Evolutionary conservation across 2,888 invertebrate genomes (phyloP), one percentile per base, ranked within the genome.

Genomic region (Meiosimyza platycephala): DNA sequence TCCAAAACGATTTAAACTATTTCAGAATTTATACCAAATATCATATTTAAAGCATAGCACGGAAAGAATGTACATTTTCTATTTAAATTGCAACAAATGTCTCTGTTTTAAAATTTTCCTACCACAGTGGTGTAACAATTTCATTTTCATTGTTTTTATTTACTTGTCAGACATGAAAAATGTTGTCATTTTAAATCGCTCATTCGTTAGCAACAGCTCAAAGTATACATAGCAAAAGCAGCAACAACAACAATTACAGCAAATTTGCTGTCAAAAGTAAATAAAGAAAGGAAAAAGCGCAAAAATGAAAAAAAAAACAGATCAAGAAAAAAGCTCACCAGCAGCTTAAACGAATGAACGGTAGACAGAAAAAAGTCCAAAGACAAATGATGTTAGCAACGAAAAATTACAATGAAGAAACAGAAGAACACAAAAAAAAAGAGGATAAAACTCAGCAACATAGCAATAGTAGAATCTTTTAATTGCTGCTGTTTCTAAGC

Each of bases 401-500:
- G 22, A 72, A 72, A 28, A 47, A 66, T 13, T 54, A 55, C 51
- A n/a, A 28, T 9, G 33, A n/a, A 40, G 40, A 7, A 40, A 40
- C 40, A 33, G 12, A 40, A 54, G 47, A 18, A 54, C 40, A 40
- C 15, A 66, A 9, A 16, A 63, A 22, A 55, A 47, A 16, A 15
- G 6, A 64, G n/a, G 33, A 50, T 22, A 63, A 28, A 65, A 22
- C n/a, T 72, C 73, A 76, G 67, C 72, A 76, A 71, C n/a, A 40
- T 69, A 74, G 71, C 63, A 76, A 79, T 79, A 79, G 77, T 40
- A 40, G 82, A 83, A 82, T 82, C 82, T 82, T 82, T 84, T 84
- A 84, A 85, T 85, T 84, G 83, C 80, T 83, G 78, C 77, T 82
- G 79, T 80, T 80, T 79, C 78, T 78, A 81, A 81, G 79, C 77